A percentile compares a stretch with the other conserved stretches of the same genome.
Evolutionary conservation across 2,888 invertebrate genomes (phyloP).

Genomic region (Erebia ligea): DNA sequence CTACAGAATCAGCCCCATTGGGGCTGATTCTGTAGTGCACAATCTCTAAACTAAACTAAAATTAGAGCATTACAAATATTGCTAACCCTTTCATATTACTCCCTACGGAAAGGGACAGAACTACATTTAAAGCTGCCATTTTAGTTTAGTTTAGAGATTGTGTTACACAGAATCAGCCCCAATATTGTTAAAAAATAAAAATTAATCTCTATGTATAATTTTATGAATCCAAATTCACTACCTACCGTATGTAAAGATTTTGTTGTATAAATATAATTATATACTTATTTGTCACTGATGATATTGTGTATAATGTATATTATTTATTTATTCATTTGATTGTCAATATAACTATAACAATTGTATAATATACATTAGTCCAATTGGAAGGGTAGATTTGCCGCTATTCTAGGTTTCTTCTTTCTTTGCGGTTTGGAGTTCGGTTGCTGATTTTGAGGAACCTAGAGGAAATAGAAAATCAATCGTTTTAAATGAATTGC

Average conservation of each 20-base stretch:
- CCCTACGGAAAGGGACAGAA: no score
- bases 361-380: conserved; percentile 51
- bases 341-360: conserved; percentile 1
- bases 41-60: no score
- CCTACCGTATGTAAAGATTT: conserved; percentile 24
- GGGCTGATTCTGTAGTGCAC: no score
- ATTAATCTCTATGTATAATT: conserved; percentile 22
- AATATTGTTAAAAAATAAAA: background rate
- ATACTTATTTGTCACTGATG: conserved; percentile 21
- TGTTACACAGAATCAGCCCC: no score
- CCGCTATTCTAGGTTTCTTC: conserved; percentile 74
- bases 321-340: conserved; percentile 20
- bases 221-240: conserved; percentile 32
- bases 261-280: conserved; percentile 30
- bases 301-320: conserved; percentile 26
- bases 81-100: no score
- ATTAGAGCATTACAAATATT: no score
- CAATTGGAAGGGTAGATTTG: conserved; percentile 73
- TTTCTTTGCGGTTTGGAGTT: conserved; percentile 53
- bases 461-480: background rate
- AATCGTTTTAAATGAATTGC: background rate
- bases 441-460: conserved; percentile 23
- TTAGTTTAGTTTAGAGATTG: no score
- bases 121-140: no score
- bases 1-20: no score